Evolutionary conservation across 2,888 invertebrate species (phyloP).

Genomic region (Nycteola revayana): DNA sequence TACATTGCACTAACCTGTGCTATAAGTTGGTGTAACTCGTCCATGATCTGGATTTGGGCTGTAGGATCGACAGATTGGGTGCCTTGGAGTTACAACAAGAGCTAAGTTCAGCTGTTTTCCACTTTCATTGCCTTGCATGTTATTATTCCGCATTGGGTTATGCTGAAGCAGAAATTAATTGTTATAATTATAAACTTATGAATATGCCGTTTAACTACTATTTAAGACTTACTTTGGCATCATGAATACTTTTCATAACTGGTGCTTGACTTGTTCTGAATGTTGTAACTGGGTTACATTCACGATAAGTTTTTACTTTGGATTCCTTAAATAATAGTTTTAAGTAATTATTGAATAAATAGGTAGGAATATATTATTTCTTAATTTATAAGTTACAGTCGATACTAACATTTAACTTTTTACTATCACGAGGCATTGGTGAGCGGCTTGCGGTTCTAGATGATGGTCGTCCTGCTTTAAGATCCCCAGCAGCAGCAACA

Average conservation of each 20-base stretch:
- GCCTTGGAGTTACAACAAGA: conserved; percentile 46
- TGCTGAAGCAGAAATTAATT: conserved; percentile 26
- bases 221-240: conserved; percentile 57
- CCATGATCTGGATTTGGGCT: conserved; percentile 10
- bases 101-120: conserved; percentile 43
- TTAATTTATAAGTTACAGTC: too few species aligned
- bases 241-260: conserved; percentile 55
- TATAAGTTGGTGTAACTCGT: conserved; percentile 32
- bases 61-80: conserved; percentile 25
- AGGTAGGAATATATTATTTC: too few species aligned
- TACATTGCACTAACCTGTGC: conserved; percentile 39
- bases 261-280: conserved; percentile 57
- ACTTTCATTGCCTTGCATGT: conserved; percentile 37
- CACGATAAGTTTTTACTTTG: conserved; percentile 24
- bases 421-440: conserved; percentile 19
- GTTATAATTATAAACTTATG: neutral
- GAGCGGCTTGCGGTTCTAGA: conserved; percentile 28
- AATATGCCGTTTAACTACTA: too few species aligned
- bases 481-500: conserved; percentile 55
- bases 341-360: too few species aligned
- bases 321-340: conserved; percentile 39
- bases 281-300: conserved; percentile 40
- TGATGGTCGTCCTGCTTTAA: conserved; percentile 35
- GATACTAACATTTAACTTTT: too few species aligned
- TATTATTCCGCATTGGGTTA: conserved; percentile 53